These are phyloP conservation scores for Diachasmimorpha longicaudata DNA, from an alignment of 1,140 invertebrate species.

Conservation along the genomic window DNA sequence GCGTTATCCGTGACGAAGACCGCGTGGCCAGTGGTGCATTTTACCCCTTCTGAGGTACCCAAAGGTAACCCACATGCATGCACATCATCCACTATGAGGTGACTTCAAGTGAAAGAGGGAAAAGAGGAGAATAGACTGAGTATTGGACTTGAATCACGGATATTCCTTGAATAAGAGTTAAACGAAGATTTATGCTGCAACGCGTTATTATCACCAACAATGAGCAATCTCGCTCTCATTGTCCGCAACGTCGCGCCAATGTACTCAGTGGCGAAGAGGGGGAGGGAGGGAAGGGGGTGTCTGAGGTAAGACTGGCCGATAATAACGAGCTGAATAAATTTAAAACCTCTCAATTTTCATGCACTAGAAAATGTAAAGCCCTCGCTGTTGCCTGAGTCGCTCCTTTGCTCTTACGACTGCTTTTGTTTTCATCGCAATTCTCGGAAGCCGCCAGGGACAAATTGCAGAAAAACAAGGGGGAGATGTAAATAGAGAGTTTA, in stretches of 20 bases:
- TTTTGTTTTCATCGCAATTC: background rate
- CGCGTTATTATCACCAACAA: slow-evolving; percentile 62
- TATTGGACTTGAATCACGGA: background rate
- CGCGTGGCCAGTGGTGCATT: slow-evolving; percentile 29
- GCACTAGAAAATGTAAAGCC: background rate
- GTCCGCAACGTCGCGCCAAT: slow-evolving; percentile 35
- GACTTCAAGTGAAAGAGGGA: background rate
- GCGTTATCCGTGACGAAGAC: slow-evolving; percentile 56
- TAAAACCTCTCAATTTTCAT: background rate
- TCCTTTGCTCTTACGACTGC: too few relatives aligned
- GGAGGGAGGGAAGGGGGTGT: too few relatives aligned
- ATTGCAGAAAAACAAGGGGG: background rate
- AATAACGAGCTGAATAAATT: background rate
- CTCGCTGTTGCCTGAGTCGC: too few relatives aligned
- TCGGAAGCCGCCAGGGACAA: background rate
- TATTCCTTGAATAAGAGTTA: slow-evolving; percentile 53
- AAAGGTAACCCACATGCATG: background rate
- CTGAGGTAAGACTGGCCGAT: background rate
- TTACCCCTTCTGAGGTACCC: background rate
- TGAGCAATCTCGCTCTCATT: slow-evolving; percentile 57
- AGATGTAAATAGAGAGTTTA: background rate
- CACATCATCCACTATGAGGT: background rate
- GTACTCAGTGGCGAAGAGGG: too few relatives aligned
- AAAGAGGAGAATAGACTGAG: background rate
- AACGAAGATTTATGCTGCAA: slow-evolving; percentile 61